Percentiles rank a stretch among this genome's conserved stretches.
phyloP scores from a whole-genome alignment of 2,113 vertebrate genomes.

The Centropus bengalensis region DNA sequence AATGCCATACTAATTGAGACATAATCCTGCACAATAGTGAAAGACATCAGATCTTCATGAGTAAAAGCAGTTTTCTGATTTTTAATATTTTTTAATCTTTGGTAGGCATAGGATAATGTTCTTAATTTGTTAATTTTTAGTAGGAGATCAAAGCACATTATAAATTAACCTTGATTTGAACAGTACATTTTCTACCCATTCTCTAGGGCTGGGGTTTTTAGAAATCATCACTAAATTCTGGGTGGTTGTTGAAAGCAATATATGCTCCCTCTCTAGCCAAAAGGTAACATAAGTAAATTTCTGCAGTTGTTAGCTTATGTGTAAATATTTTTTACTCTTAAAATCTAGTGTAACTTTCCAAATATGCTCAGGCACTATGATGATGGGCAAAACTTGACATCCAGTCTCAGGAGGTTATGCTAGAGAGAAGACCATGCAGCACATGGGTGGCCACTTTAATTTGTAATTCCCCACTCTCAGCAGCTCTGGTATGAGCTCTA shows the following conservation, averaged over 20 bases:
- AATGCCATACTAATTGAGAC: slow-evolving; percentile 46
- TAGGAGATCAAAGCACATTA: slow-evolving; percentile 57
- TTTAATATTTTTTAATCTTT: slow-evolving; percentile 55
- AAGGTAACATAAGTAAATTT: neutral
- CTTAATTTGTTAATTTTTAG: slow-evolving; percentile 54
- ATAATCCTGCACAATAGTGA: slow-evolving; percentile 38
- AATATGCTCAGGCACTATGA: neutral
- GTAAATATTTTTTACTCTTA: neutral
- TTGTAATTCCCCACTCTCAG: neutral
- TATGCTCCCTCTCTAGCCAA: neutral
- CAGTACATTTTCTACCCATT: slow-evolving; percentile 2
- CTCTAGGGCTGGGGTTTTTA: neutral
- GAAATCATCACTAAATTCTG: neutral
- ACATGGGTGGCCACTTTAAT: neutral
- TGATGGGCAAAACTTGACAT: neutral
- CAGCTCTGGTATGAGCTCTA: neutral
- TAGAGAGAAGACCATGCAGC: neutral
- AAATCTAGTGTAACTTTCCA: neutral
- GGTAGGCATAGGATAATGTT: slow-evolving; percentile 50
- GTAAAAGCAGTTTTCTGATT: neutral
- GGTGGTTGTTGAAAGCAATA: neutral
- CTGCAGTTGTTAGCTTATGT: neutral
- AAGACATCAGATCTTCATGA: neutral
- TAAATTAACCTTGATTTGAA: slow-evolving; percentile 51
- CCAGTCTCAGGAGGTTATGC: accelerated